Conservation (phyloP, 2,888 invertebrate genomes). For the Idaea aversata region DNA sequence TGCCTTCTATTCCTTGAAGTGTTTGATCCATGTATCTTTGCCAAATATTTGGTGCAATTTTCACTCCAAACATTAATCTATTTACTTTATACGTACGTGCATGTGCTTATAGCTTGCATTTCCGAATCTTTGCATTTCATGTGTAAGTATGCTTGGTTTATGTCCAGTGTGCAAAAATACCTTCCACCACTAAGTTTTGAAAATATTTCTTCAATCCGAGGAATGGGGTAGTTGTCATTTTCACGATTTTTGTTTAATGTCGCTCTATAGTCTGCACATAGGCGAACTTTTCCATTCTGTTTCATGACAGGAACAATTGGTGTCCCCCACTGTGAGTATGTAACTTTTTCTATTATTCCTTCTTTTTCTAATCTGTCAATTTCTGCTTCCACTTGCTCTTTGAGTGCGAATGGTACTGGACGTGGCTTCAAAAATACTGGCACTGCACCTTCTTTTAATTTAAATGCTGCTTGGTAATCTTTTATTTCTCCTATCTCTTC, state of each 20-base stretch:
- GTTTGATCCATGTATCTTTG: constrained; percentile 9
- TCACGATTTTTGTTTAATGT: too few relatives aligned
- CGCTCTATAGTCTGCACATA: too few relatives aligned
- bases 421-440: constrained; percentile 22
- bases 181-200: constrained; percentile 17
- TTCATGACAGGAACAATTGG: constrained; percentile 24
- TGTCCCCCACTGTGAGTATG: constrained; percentile 34
- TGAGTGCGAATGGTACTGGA: constrained; percentile 5
- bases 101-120: too few relatives aligned
- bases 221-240: too few relatives aligned
- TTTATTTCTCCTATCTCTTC: constrained; percentile 15
- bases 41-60: constrained; percentile 10
- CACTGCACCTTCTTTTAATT: constrained; percentile 12
- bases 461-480: constrained; percentile 16
- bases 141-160: constrained; percentile 23
- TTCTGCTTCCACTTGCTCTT: too few relatives aligned
- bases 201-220: constrained; percentile 20
- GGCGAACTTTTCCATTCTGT: constrained; percentile 15
- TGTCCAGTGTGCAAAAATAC: constrained; percentile 20
- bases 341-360: constrained; percentile 28
- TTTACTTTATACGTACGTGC: constrained; percentile 7
- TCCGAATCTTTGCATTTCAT: constrained; percentile 11
- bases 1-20: neutral
- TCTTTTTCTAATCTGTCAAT: constrained; percentile 26
- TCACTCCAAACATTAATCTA: constrained; percentile 10